Conservation (phyloP, 2,113 vertebrate species). For the Bubo scandiacus region DNA sequence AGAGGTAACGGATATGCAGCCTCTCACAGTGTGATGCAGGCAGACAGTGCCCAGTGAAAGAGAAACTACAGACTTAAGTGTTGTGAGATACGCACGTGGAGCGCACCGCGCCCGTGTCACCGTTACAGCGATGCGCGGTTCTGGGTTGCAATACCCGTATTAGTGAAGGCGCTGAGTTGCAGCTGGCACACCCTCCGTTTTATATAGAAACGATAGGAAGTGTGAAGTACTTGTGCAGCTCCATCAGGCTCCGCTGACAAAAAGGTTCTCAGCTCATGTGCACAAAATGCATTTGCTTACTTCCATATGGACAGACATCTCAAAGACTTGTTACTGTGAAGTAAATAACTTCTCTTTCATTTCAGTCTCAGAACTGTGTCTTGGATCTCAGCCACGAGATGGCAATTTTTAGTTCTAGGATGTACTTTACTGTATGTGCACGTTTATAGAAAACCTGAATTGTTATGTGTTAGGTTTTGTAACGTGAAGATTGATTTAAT, state of each 20-base stretch:
- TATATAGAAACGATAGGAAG: too few species aligned
- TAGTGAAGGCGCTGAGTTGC: not conserved
- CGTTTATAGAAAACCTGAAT: not conserved
- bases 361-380: not conserved
- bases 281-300: not conserved
- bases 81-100: accelerated
- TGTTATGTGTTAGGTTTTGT: accelerated
- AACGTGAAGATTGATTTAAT: not conserved
- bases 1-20: not conserved
- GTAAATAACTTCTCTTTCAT: not conserved
- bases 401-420: not conserved
- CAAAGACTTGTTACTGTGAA: not conserved
- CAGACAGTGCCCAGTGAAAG: not conserved
- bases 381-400: not conserved
- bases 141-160: accelerated
- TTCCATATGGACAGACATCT: not conserved
- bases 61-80: not conserved
- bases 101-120: not conserved
- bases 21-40: not conserved
- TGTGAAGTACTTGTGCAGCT: not conserved
- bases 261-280: not conserved
- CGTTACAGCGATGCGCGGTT: not conserved
- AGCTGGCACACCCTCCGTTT: not conserved
- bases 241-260: not conserved
- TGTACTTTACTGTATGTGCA: not conserved